These are phyloP conservation scores for Ephialtes manifestator DNA, from an alignment of 2,888 invertebrate genomes.

Conservation along the genomic window DNA sequence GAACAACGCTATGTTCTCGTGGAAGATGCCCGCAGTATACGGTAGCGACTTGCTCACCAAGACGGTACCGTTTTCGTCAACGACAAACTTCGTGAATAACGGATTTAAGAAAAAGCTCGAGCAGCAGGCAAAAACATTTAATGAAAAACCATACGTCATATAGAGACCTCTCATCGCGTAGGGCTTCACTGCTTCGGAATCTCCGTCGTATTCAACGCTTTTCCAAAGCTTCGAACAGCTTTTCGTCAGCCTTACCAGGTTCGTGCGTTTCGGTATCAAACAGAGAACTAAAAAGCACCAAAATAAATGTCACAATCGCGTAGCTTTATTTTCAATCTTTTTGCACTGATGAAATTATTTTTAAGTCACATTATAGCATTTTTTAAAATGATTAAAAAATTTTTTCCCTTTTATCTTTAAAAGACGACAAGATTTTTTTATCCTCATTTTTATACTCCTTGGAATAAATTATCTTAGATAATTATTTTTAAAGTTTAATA, in stretches of 20 bases:
- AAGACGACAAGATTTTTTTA: too few species aligned
- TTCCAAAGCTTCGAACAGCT: slow-evolving; percentile 71
- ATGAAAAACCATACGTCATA: slow-evolving; percentile 69
- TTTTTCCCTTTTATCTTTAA: not conserved
- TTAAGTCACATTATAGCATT: not conserved
- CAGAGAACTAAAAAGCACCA: slow-evolving; percentile 42
- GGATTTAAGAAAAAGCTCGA: slow-evolving; percentile 58
- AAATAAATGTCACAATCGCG: not conserved
- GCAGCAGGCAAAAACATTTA: slow-evolving; percentile 66
- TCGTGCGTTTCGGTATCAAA: slow-evolving; percentile 56
- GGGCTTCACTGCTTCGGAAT: slow-evolving; percentile 29
- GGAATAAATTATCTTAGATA: too few species aligned
- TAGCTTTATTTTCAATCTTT: not conserved
- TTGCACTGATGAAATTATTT: not conserved
- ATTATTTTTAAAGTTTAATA: too few species aligned
- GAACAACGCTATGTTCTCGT: slow-evolving; percentile 44
- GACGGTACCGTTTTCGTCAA: slow-evolving; percentile 58
- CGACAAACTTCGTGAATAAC: slow-evolving; percentile 25
- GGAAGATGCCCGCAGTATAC: slow-evolving; percentile 60
- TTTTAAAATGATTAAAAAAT: not conserved
- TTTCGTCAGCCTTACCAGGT: slow-evolving; percentile 55
- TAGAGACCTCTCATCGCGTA: slow-evolving; percentile 58
- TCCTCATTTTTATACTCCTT: too few species aligned
- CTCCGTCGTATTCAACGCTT: slow-evolving; percentile 58
- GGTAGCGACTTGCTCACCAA: slow-evolving; percentile 62